A percentile compares a stretch with the other conserved stretches of the same genome.
Conservation (phyloP, 2,113 vertebrate genomes). For the Brachirus orientalis region DNA sequence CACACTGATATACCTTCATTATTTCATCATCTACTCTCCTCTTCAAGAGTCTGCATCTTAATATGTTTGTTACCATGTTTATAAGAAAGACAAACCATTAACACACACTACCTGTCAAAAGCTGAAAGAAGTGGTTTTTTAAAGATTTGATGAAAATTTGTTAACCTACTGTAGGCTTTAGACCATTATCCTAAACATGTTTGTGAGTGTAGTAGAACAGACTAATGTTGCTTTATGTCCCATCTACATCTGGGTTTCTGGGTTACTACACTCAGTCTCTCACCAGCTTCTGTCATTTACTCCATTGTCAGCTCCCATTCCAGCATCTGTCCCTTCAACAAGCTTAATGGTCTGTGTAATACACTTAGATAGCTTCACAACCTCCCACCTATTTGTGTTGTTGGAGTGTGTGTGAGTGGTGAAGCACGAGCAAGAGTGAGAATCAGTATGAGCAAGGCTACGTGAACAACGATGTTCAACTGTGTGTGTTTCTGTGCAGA, state of each 20-base stretch:
- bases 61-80: neutral
- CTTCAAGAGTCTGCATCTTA: neutral
- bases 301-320: conserved; percentile 70
- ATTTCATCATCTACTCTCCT: too few relatives aligned
- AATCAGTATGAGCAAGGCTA: conserved; percentile 34
- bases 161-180: too few relatives aligned
- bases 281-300: conserved; percentile 65
- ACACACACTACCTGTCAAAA: conserved; percentile 35
- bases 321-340: conserved; percentile 65
- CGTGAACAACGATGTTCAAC: conserved; percentile 11
- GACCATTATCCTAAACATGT: neutral
- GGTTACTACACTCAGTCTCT: conserved; percentile 49
- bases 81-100: conserved; percentile 20
- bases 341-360: conserved; percentile 79
- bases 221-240: conserved; percentile 41
- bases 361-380: conserved; percentile 67
- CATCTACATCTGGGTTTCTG: conserved; percentile 47
- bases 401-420: conserved; percentile 31
- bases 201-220: conserved; percentile 23
- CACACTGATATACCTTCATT: neutral
- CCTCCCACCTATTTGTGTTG: conserved; percentile 67
- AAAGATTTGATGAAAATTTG: too few relatives aligned
- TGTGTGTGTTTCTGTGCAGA: conserved; percentile 18
- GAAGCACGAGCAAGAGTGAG: conserved; percentile 17
- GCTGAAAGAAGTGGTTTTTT: conserved; percentile 26